Conservation (phyloP, 2,888 invertebrate genomes). For the Micoletzkya japonica region DNA sequence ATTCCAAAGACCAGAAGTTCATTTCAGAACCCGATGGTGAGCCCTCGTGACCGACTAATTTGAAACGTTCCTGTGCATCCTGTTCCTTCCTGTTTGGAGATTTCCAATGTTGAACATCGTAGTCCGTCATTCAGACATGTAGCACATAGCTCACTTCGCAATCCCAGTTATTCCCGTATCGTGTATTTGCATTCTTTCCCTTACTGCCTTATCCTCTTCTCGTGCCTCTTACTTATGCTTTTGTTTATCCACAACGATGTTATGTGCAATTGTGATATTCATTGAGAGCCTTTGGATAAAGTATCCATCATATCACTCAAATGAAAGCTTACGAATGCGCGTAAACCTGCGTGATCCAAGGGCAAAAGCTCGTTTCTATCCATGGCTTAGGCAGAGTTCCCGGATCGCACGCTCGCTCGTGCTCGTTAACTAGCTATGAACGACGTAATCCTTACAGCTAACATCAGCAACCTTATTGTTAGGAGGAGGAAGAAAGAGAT, state of each 20-base stretch:
- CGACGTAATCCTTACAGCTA: too few relatives aligned
- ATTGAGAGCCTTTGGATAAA: not conserved
- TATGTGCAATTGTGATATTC: conserved; percentile 24
- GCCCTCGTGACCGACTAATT: conserved; percentile 19
- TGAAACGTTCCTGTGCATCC: not conserved
- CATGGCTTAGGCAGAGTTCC: too few relatives aligned
- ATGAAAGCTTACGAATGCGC: not conserved
- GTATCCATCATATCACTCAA: not conserved
- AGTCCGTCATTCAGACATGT: conserved; percentile 13
- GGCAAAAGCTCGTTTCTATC: not conserved
- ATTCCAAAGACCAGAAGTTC: not conserved
- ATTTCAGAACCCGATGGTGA: conserved; percentile 21
- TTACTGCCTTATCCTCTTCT: conserved; percentile 6
- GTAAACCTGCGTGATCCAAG: not conserved
- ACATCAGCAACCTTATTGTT: too few relatives aligned
- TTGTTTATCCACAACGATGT: not conserved
- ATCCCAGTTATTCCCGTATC: conserved; percentile 12
- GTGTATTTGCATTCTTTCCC: conserved; percentile 7
- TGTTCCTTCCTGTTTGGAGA: not conserved
- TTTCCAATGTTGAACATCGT: not conserved
- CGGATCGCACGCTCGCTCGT: too few relatives aligned
- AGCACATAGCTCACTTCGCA: conserved; percentile 20
- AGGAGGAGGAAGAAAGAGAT: too few relatives aligned
- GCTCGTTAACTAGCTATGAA: too few relatives aligned
- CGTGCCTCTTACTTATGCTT: too few relatives aligned